Base-by-base conservation (phyloP, 2,113 vertebrate species). In the Tetraodon nigroviridis region DNA sequence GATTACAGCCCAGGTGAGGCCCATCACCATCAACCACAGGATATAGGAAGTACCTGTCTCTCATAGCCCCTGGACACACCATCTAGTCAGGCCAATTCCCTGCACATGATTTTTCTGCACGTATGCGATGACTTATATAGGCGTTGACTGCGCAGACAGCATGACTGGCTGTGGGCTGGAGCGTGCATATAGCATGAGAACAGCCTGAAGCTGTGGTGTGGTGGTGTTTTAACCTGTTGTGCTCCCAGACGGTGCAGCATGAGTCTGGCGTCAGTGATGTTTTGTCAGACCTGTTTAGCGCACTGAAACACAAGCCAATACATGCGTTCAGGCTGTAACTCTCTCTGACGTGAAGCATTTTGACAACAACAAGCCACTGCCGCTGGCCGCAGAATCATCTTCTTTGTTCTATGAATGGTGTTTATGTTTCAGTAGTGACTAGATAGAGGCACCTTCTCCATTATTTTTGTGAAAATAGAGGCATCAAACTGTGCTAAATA, bases 1-100 rank as follows among this genome's bases (percentile, higher is more conserved):
- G 93, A 94, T 94, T 92, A 94, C 91, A 94, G 92, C 89, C 89
- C 92, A 93, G 92, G 92, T 93, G 91, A 93, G 91, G 92, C 91
- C 85, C 87, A 37, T 75, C 84, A 12, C 88, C 92, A 91, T 94
- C 92, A 93, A 90, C 91, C 90, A 89, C 92, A 85, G 83, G 84
- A 86, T 84, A 77, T 60, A 94, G 93, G 93, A 96, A 94, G 92
- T 92, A 84, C 79, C 86, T 92, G 90, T 92, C 92, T 89, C 21
- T 50, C 53, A 6, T 84, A 71, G 80, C 84, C 81, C 27, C 73
- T 77, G 76, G 84, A 72, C 75, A 77, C 78, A 50, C 51, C 47
- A 49, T 56, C 44, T 16, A 61, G 51, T 47, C 52, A 64, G 44
- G 8, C 46, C n/a, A 51, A 53, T 63, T 63, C 21, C 49, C 3